phyloP scores from a whole-genome alignment of 2,113 vertebrate genomes.

The Donacobius atricapilla region DNA sequence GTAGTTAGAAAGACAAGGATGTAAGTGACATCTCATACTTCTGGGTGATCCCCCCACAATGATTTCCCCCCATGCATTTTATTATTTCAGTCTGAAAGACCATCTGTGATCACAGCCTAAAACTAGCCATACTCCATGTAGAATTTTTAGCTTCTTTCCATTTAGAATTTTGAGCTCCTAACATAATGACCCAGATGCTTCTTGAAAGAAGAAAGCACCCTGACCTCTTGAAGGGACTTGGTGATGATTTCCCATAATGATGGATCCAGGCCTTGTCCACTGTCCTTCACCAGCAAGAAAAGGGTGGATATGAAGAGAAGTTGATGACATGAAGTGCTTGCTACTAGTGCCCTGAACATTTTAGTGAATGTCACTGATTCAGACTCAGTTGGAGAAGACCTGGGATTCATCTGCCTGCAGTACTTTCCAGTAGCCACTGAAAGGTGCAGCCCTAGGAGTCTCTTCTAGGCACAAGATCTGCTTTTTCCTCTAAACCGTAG shows the following conservation, averaged over 20 bases:
- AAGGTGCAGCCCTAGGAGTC: neutral
- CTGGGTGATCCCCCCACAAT: neutral
- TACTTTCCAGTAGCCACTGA: neutral
- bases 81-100: neutral
- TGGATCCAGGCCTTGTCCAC: neutral
- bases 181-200: neutral
- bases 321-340: neutral
- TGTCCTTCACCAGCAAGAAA: slow-evolving; percentile 17
- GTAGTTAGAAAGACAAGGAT: neutral
- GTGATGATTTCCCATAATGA: neutral
- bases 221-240: neutral
- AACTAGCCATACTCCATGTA: neutral
- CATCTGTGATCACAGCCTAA: neutral
- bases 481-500: neutral
- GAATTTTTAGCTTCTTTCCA: neutral
- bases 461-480: neutral
- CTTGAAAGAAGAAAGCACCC: neutral
- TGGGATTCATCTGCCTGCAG: neutral
- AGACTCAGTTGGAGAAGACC: neutral
- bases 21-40: neutral
- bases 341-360: neutral
- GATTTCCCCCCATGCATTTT: accelerated
- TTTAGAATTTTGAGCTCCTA: neutral
- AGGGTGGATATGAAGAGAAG: neutral
- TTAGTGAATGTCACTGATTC: neutral